phyloP scores from a whole-genome alignment of 2,797 vertebrate species.

The Mormyrus hasselquistii region DNA sequence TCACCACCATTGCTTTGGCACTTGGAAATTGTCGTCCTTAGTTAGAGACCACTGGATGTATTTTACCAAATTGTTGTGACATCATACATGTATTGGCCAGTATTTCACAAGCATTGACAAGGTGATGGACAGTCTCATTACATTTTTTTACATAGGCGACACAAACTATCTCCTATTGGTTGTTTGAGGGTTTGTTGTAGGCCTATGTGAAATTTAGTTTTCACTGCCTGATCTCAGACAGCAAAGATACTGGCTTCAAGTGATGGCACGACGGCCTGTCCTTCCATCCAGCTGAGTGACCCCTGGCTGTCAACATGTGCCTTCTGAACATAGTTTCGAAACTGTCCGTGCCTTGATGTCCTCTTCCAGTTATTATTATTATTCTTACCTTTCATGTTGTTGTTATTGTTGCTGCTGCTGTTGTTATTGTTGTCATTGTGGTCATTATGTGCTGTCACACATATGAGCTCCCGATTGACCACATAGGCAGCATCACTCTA shows the following conservation, averaged over 20 bases:
- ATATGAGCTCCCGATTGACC: not conserved
- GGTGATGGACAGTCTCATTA: not conserved
- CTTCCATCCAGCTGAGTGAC: not conserved
- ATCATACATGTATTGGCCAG: not conserved
- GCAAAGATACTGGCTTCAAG: not conserved
- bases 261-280: not conserved
- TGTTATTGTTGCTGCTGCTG: not conserved
- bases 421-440: not conserved
- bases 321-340: not conserved
- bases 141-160: not conserved
- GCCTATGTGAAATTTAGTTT: not conserved
- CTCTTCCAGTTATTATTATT: not conserved
- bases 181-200: not conserved
- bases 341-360: not conserved
- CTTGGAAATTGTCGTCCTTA: not conserved
- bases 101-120: not conserved
- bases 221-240: not conserved
- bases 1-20: not conserved
- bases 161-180: not conserved
- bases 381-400: not conserved
- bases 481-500: not conserved
- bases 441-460: not conserved
- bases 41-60: not conserved
- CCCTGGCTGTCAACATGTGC: not conserved
- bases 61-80: not conserved